Evolutionary conservation across 2,888 invertebrate genomes (phyloP).

Genomic region (Lepidonotus clava): DNA sequence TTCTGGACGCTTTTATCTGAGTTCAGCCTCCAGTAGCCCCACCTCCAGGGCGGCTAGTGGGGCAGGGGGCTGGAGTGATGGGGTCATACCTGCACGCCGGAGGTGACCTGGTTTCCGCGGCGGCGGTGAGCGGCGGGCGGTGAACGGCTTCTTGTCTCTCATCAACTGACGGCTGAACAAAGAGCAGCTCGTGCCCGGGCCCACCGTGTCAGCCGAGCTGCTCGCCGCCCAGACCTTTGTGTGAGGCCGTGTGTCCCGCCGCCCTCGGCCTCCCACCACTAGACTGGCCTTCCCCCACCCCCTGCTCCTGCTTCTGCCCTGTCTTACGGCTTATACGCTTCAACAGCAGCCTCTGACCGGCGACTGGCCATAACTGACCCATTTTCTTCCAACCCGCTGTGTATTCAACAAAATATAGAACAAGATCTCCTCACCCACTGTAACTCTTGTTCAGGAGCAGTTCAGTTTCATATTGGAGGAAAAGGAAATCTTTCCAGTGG

Average conservation of each 20-base stretch:
- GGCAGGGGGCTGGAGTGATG: background rate
- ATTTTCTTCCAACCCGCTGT: too few relatives aligned
- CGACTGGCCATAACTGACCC: background rate
- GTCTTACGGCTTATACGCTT: too few relatives aligned
- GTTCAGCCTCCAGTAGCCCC: background rate
- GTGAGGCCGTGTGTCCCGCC: background rate
- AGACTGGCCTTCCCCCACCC: too few relatives aligned
- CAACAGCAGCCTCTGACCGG: too few relatives aligned
- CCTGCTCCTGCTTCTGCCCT: background rate
- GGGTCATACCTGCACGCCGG: background rate
- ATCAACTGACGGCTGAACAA: background rate
- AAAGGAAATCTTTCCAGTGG: too few relatives aligned
- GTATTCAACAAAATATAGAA: too few relatives aligned
- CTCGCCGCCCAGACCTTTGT: background rate
- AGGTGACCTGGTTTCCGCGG: background rate
- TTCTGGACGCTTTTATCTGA: background rate
- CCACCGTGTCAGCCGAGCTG: background rate
- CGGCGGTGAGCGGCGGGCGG: background rate
- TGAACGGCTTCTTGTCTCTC: background rate
- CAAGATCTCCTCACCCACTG: too few relatives aligned
- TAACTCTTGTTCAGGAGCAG: too few relatives aligned
- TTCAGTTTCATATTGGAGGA: too few relatives aligned
- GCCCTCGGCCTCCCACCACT: background rate
- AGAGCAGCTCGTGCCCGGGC: background rate
- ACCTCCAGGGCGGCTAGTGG: background rate